Base-by-base conservation (phyloP, 2,888 invertebrate genomes). In the Diaperis boleti region DNA sequence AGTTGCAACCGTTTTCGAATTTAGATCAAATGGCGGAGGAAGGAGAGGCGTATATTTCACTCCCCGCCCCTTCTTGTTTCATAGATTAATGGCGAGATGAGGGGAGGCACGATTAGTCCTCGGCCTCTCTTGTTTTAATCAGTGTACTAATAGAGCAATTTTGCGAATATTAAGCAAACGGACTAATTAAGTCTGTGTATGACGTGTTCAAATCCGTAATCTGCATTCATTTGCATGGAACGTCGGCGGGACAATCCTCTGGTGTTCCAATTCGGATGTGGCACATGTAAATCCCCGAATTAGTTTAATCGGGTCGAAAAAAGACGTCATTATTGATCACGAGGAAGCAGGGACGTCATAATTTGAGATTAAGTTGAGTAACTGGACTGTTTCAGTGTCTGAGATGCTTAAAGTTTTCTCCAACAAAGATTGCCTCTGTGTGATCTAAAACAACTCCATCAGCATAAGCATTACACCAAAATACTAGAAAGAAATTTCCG, bases 141-240 rank as follows among this genome's bases (percentile, higher is more conserved):
- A 42, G 17, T 20, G 33, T 39, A 26, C 11, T 29, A 45, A 29
- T 13, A 13, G n/a, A 8, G 5, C 26, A 45, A 29, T 26, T 13
- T 50, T 50, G 29, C 31, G 44, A 15, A 17, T 42, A 33, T 33
- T 35, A 6, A 7, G 26, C 17, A 55, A 55, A 44, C 42, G 55
- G 14, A 20, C 49, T 56, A 62, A 62, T 62, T 41, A 56, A 56
- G 62, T 62, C 50, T 44, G 18, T 60, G 35, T 61, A 61, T 61
- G 61, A 61, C 62, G 56, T 56, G 62, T 62, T 59, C 66, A 65
- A 66, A 69, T 69, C 67, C 69, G 60, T 49, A 66, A 69, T 69
- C 67, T 66, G 65, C 66, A 69, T 69, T 67, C 62, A 69, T 69
- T 69, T 66, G 65, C 69, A 69, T 69, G 49, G 42, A 52, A 59